Evolutionary conservation across 2,113 vertebrate genomes (phyloP).

Genomic region (Oreochromis aureus): DNA sequence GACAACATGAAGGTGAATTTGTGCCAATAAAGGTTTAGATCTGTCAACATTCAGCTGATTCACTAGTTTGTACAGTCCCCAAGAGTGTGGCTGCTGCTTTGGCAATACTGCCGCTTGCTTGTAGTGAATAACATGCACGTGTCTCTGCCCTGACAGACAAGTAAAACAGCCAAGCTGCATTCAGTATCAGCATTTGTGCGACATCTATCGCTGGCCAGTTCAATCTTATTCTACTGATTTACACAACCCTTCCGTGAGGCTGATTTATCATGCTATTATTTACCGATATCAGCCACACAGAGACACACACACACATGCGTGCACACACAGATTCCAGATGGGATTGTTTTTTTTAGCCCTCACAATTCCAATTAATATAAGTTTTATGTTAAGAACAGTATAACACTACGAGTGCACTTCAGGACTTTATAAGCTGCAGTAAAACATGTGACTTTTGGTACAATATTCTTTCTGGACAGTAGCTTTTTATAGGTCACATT

Average conservation of each 20-base stretch:
- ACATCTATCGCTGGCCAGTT: background rate
- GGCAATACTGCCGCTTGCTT: background rate
- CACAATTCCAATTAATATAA: background rate
- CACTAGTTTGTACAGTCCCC: background rate
- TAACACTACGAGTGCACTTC: background rate
- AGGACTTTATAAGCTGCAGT: background rate
- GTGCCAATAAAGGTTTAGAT: background rate
- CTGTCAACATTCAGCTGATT: background rate
- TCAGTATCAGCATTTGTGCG: background rate
- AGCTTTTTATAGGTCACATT: background rate
- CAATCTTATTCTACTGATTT: background rate
- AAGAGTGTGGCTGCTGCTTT: background rate
- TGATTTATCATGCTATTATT: background rate
- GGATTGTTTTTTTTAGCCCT: background rate
- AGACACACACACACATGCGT: background rate
- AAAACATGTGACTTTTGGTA: background rate
- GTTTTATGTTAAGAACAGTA: background rate
- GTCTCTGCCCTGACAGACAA: background rate
- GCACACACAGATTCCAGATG: background rate
- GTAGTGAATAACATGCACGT: background rate
- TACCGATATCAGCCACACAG: background rate
- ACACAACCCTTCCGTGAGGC: background rate
- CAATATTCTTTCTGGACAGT: background rate
- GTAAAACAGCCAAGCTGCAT: background rate
- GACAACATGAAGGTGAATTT: background rate